phyloP scores from a whole-genome alignment of 2,888 invertebrate genomes.

The Notodonta dromedarius region DNA sequence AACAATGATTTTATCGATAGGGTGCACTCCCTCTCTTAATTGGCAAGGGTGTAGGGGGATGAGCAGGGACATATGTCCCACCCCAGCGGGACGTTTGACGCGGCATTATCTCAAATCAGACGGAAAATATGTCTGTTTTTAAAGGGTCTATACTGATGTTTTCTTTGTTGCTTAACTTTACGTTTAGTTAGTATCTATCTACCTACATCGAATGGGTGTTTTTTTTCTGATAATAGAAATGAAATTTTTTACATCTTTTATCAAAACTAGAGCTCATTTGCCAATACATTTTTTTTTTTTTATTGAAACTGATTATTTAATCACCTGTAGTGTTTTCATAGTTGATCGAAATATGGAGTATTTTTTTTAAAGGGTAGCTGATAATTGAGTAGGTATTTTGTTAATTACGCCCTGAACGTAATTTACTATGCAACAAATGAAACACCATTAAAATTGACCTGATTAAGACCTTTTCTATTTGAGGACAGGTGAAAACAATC shows the following conservation, averaged over 20 bases:
- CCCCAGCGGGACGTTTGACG: conserved; percentile 47
- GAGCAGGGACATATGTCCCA: conserved; percentile 67
- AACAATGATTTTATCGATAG: conserved; percentile 34
- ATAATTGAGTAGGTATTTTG: too few relatives aligned
- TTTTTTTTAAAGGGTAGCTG: too few relatives aligned
- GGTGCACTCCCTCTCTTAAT: conserved; percentile 44
- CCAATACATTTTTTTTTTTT: too few relatives aligned
- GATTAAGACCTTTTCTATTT: neutral
- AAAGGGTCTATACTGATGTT: neutral
- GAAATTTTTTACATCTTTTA: too few relatives aligned
- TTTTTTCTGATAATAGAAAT: too few relatives aligned
- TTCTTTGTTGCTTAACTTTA: neutral
- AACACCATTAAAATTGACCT: neutral
- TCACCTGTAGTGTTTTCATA: too few relatives aligned
- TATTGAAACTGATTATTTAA: too few relatives aligned
- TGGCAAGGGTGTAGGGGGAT: conserved; percentile 51
- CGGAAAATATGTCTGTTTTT: conserved; percentile 42
- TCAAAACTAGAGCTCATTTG: too few relatives aligned
- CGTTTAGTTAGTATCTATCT: neutral
- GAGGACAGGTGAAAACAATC: conserved; percentile 1
- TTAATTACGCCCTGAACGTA: too few relatives aligned
- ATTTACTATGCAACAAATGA: neutral
- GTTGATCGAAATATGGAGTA: too few relatives aligned
- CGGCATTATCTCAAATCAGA: conserved; percentile 69
- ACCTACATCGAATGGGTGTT: too few relatives aligned